phyloP scores from a whole-genome alignment of 2,888 invertebrate genomes.

The Leptinotarsa haldemani region DNA sequence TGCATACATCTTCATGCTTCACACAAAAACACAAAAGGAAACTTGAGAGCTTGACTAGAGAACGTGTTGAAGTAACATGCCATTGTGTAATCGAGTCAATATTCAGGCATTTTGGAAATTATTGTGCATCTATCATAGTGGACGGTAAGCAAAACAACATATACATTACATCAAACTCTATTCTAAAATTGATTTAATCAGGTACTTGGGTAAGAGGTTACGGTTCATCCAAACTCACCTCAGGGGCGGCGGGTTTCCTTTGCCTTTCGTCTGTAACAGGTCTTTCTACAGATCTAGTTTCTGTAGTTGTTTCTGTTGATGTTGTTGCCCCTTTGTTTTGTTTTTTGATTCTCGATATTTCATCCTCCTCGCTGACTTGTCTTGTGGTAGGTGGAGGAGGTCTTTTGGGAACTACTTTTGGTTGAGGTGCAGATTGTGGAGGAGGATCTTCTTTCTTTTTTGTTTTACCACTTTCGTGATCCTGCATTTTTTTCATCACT shows the following conservation, averaged over 20 bases:
- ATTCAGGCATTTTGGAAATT: conserved; percentile 49
- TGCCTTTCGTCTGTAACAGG: conserved; percentile 65
- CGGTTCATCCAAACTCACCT: conserved; percentile 79
- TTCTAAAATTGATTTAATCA: conserved; percentile 61
- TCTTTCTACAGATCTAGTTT: conserved; percentile 68
- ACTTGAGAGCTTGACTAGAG: conserved; percentile 47
- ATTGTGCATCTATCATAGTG: conserved; percentile 50
- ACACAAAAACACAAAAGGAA: conserved; percentile 58
- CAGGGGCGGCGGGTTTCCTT: conserved; percentile 77
- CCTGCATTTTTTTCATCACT: conserved; percentile 89
- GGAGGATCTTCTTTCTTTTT: conserved; percentile 74
- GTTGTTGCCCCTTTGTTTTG: conserved; percentile 82
- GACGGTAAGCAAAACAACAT: conserved; percentile 59
- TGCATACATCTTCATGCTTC: conserved; percentile 62
- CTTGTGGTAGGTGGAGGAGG: conserved; percentile 74
- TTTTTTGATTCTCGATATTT: conserved; percentile 87
- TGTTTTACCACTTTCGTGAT: conserved; percentile 79
- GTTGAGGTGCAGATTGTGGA: conserved; percentile 71
- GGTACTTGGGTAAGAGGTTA: conserved; percentile 62
- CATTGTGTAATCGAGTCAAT: conserved; percentile 60
- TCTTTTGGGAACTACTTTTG: conserved; percentile 65
- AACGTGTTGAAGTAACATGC: conserved; percentile 57
- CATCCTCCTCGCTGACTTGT: conserved; percentile 90
- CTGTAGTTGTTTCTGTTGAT: conserved; percentile 68
- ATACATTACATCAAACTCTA: conserved; percentile 55